Evolutionary conservation across 2,113 vertebrate species (phyloP).

Genomic region (Anoura caudifer): DNA sequence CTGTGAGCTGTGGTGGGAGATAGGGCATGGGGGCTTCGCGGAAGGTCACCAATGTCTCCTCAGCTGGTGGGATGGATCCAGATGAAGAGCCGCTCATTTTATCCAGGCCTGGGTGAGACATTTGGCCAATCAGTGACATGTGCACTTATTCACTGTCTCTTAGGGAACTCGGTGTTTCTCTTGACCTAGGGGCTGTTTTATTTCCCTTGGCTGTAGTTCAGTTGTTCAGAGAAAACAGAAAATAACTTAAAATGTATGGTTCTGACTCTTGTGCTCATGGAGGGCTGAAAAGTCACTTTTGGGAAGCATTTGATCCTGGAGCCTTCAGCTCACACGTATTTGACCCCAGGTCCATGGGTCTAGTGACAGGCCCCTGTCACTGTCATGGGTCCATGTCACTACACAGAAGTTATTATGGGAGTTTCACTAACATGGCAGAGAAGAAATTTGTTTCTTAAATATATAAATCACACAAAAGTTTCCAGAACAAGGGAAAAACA

Average conservation of each 20-base stretch:
- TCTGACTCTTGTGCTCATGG: neutral
- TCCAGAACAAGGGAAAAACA: neutral
- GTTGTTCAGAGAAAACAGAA: neutral
- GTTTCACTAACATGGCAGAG: neutral
- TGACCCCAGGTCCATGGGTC: neutral
- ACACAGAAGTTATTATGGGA: neutral
- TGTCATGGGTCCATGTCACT: neutral
- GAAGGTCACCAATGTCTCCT: neutral
- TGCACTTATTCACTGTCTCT: neutral
- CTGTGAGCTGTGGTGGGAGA: neutral
- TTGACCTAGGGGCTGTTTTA: neutral
- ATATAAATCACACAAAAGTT: neutral
- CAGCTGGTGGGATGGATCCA: accelerated
- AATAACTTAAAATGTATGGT: neutral
- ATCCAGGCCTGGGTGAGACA: neutral
- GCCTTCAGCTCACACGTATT: too few species aligned
- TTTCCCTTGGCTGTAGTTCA: neutral
- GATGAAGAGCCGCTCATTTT: neutral
- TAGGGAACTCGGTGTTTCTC: neutral
- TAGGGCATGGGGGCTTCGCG: neutral
- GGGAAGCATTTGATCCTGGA: neutral
- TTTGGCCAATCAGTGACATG: too few species aligned
- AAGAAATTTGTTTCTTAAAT: neutral
- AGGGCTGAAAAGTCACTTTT: neutral
- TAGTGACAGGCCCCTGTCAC: neutral